These are phyloP conservation scores for Drosophila paramelanica DNA, from an alignment of 2,888 invertebrate genomes.

Conservation along the genomic window DNA sequence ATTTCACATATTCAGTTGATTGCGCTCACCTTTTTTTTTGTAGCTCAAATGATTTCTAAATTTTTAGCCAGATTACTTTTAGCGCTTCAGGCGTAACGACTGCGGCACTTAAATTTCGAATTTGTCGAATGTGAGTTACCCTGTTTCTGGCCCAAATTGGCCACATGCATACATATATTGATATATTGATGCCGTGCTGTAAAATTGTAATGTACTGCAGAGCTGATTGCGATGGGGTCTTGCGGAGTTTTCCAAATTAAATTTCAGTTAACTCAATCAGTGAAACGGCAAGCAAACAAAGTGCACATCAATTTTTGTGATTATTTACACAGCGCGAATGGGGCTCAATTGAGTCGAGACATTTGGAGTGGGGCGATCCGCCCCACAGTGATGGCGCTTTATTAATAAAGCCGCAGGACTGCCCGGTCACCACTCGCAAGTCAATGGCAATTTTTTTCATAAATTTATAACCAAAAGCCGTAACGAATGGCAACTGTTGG, in stretches of 20 bases:
- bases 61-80: constrained; percentile 70
- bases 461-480: constrained; percentile 73
- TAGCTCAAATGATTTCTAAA: constrained; percentile 61
- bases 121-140: constrained; percentile 37
- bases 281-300: constrained; percentile 33
- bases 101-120: constrained; percentile 71
- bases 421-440: constrained; percentile 8
- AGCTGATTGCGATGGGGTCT: constrained; percentile 33
- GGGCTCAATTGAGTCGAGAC: constrained; percentile 60
- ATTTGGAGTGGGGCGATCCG: constrained; percentile 12
- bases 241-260: constrained; percentile 52
- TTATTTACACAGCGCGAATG: constrained; percentile 55
- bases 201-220: constrained; percentile 45
- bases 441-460: constrained; percentile 65
- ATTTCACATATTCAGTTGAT: constrained; percentile 16
- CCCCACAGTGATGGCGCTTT: constrained; percentile 42
- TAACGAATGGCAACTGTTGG: constrained; percentile 60
- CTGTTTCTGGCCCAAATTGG: constrained; percentile 9
- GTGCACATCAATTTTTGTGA: constrained; percentile 45
- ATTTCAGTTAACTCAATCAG: constrained; percentile 67
- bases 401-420: constrained; percentile 70
- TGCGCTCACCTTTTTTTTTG: constrained; percentile 48
- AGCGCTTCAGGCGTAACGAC: constrained; percentile 64
- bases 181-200: constrained; percentile 32
- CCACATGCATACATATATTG: constrained; percentile 7